A percentile compares a stretch with the other conserved stretches of the same genome.
Evolutionary conservation across 2,888 invertebrate genomes (phyloP).

Genomic region (Phyllotreta cruciferae): DNA sequence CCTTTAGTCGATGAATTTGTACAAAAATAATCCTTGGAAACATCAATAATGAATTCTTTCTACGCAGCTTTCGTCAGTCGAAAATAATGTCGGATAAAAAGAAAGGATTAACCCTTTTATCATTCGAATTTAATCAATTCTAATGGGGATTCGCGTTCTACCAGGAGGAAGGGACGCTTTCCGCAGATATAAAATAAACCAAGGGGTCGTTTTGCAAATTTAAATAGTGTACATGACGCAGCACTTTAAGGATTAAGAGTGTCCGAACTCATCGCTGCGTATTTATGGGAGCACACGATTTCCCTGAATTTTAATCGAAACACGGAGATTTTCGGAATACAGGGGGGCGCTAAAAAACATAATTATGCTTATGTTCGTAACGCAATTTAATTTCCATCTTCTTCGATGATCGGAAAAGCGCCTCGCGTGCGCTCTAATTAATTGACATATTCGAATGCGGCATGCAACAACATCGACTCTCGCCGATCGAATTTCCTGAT

Average conservation of each 20-base stretch:
- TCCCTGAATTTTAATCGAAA: conserved; percentile 36
- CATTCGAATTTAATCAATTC: conserved; percentile 7
- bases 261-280: conserved; percentile 46
- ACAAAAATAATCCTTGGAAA: no score
- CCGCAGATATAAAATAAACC: conserved; percentile 38
- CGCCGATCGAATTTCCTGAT: no score
- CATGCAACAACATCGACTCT: no score
- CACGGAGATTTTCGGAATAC: conserved; percentile 20
- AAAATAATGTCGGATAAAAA: no score
- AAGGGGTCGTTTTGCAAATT: conserved; percentile 57
- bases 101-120: conserved; percentile 7
- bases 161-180: neutral
- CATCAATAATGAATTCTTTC: no score
- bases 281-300: conserved; percentile 39
- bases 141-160: conserved; percentile 3
- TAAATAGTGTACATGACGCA: conserved; percentile 58
- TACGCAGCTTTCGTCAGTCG: no score
- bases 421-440: no score
- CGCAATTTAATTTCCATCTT: no score
- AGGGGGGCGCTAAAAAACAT: neutral
- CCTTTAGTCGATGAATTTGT: no score
- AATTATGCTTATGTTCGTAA: no score
- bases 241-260: conserved; percentile 57
- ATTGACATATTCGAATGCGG: no score
- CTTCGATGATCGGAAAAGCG: no score